These are phyloP conservation scores for Sebastes itinus DNA, from an alignment of 2,797 vertebrate genomes.

Conservation along the genomic window DNA sequence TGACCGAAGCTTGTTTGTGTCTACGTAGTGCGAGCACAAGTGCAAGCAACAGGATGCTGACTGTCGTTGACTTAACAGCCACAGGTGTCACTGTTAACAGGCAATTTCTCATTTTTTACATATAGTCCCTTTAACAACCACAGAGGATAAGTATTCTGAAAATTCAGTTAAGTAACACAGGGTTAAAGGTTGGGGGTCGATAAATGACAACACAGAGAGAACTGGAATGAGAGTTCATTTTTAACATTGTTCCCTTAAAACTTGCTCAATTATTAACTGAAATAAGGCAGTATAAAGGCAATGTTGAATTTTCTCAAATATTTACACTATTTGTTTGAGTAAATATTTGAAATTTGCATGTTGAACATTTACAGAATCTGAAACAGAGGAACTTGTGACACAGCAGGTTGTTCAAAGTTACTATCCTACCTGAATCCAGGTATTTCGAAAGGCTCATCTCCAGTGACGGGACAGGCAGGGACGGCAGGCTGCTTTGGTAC, in stretches of 20 bases:
- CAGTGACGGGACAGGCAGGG: conserved; percentile 90
- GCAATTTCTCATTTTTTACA: too few relatives aligned
- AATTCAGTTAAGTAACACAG: neutral
- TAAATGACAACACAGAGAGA: neutral
- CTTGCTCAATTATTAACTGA: neutral
- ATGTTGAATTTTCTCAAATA: neutral
- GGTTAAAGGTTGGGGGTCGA: neutral
- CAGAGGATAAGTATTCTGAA: too few relatives aligned
- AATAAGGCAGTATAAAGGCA: neutral
- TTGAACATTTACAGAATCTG: neutral
- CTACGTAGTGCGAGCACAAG: too few relatives aligned
- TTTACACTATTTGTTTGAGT: neutral
- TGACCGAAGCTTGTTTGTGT: too few relatives aligned
- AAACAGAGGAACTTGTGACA: neutral
- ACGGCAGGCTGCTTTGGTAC: conserved; percentile 89
- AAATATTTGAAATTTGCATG: neutral
- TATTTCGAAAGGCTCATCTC: conserved; percentile 91
- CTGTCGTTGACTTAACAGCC: too few relatives aligned
- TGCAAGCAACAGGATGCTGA: too few relatives aligned
- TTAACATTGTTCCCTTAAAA: neutral
- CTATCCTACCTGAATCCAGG: conserved; percentile 88
- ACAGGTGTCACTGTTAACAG: too few relatives aligned
- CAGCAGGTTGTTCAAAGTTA: neutral
- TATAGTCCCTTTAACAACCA: too few relatives aligned
- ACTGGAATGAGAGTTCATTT: neutral